Evolutionary conservation across 2,888 invertebrate genomes (phyloP).

Genomic region (Pemphredon lugubris): DNA sequence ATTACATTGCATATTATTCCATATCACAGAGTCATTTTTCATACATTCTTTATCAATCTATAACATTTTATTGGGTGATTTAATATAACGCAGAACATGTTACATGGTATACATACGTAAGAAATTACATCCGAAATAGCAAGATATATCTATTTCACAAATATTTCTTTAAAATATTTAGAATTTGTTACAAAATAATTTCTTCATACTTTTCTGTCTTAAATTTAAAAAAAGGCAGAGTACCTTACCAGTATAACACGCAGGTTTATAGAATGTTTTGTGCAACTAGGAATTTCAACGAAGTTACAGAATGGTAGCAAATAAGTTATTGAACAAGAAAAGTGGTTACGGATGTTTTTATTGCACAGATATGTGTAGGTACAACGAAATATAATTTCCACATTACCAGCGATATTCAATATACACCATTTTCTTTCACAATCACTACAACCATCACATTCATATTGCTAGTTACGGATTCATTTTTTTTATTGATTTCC

Average conservation of each 20-base stretch:
- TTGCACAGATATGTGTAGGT: slow-evolving; percentile 79
- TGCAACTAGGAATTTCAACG: slow-evolving; percentile 4
- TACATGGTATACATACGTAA: slow-evolving; percentile 4
- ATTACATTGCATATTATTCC: slow-evolving; percentile 10
- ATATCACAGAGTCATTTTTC: neutral
- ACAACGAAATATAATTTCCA: slow-evolving; percentile 69
- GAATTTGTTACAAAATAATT: too few species aligned
- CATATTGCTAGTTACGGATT: slow-evolving; percentile 59
- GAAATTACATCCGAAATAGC: slow-evolving; percentile 6
- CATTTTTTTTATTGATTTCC: slow-evolving; percentile 27
- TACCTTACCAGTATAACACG: too few species aligned
- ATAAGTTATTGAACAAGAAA: slow-evolving; percentile 37
- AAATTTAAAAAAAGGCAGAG: too few species aligned
- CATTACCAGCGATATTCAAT: slow-evolving; percentile 59
- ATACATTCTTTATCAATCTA: neutral
- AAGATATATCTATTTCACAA: too few species aligned
- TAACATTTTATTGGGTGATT: slow-evolving; percentile 10
- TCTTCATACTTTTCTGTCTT: too few species aligned
- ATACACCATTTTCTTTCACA: slow-evolving; percentile 55
- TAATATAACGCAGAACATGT: neutral
- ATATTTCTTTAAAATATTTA: too few species aligned
- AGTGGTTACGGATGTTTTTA: slow-evolving; percentile 69
- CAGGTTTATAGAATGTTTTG: too few species aligned
- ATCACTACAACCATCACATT: too few species aligned
- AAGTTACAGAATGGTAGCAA: slow-evolving; percentile 15